These are phyloP conservation scores for Trachymyrmex cornetzi DNA, from an alignment of 1,140 invertebrate genomes.

Conservation along the genomic window DNA sequence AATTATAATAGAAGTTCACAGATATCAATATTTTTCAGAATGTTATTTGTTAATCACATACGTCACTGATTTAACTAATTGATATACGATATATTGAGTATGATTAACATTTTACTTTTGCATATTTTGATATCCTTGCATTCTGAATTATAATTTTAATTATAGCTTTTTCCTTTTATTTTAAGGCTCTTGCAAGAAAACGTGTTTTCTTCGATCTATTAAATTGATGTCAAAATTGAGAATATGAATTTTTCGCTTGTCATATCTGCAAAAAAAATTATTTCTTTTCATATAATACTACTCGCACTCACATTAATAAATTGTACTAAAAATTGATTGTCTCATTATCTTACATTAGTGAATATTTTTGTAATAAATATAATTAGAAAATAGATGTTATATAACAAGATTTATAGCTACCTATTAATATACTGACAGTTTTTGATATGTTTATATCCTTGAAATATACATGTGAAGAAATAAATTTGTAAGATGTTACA, in stretches of 20 bases:
- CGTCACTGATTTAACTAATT: too few species aligned
- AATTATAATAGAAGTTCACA: neutral
- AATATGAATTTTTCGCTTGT: neutral
- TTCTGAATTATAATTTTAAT: neutral
- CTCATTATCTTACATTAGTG: neutral
- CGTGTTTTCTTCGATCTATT: neutral
- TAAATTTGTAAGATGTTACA: too few species aligned
- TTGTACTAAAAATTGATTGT: neutral
- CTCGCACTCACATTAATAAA: neutral
- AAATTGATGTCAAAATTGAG: too few species aligned
- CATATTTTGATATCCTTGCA: neutral
- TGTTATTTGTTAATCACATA: neutral
- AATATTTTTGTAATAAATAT: neutral
- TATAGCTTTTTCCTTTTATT: neutral
- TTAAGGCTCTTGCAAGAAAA: neutral
- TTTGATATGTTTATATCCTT: too few species aligned
- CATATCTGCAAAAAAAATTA: neutral
- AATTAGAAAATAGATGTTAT: neutral
- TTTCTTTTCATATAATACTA: neutral
- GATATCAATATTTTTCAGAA: neutral
- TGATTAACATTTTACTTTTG: too few species aligned
- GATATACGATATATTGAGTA: too few species aligned
- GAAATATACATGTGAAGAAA: too few species aligned
- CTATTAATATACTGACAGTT: too few species aligned
- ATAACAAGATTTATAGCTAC: neutral